Percentiles rank a stretch among this genome's conserved stretches.
These are phyloP conservation scores for Agrilus mali DNA, from an alignment of 2,888 invertebrate genomes.

Conservation along the genomic window DNA sequence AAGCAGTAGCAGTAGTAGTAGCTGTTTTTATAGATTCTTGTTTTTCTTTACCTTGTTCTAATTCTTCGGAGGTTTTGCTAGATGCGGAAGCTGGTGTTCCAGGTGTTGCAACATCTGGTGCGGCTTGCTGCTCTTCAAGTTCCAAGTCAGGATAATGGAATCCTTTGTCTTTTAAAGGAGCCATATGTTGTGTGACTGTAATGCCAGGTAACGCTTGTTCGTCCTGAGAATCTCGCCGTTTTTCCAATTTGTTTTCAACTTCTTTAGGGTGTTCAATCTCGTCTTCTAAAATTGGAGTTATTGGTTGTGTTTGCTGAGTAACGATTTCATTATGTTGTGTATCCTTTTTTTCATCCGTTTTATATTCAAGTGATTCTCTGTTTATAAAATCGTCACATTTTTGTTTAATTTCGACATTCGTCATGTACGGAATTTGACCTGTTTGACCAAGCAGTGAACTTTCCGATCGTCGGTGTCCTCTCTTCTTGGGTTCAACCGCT, in stretches of 20 bases:
- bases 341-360: no score
- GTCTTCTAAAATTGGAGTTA: slow-evolving; percentile 36
- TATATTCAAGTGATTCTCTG: no score
- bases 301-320: slow-evolving; percentile 8
- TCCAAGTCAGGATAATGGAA: slow-evolving; percentile 38
- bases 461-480: slow-evolving; percentile 44
- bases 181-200: slow-evolving; percentile 47
- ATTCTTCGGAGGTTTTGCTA: slow-evolving; percentile 51
- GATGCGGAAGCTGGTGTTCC: slow-evolving; percentile 50
- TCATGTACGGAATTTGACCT: no score
- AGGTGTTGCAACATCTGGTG: slow-evolving; percentile 38
- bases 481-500: slow-evolving; percentile 27
- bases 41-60: slow-evolving; percentile 49
- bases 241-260: slow-evolving; percentile 33
- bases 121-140: slow-evolving; percentile 30
- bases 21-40: slow-evolving; percentile 40
- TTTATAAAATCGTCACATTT: no score
- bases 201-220: slow-evolving; percentile 40
- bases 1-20: slow-evolving; percentile 44
- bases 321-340: not conserved
- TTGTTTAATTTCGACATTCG: no score
- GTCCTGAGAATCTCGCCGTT: slow-evolving; percentile 19
- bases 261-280: slow-evolving; percentile 40
- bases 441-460: slow-evolving; percentile 28
- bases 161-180: slow-evolving; percentile 33